phyloP scores from a whole-genome alignment of 2,797 vertebrate genomes.

The Echiichthys vipera region DNA sequence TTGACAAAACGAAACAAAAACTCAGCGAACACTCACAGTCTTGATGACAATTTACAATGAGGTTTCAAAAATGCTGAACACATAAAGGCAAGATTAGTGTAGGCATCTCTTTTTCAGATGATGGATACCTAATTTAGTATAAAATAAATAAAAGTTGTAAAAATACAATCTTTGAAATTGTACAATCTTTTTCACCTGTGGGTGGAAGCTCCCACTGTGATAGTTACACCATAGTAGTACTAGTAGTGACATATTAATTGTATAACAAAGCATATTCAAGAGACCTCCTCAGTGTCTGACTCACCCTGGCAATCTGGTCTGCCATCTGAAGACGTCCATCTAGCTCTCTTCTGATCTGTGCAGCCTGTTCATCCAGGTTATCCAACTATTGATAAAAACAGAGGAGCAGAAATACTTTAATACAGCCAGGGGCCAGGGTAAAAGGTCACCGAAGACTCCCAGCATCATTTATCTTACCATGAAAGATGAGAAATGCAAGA shows the following conservation, averaged over 20 bases:
- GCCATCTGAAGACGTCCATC: conserved; percentile 99
- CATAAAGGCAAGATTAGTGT: not conserved
- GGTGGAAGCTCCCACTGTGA: conserved; percentile 24
- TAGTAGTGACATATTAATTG: conserved; percentile 62
- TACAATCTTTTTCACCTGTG: not conserved
- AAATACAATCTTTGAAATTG: not conserved
- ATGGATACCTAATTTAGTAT: not conserved
- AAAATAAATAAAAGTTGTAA: not conserved
- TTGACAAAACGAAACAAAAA: conserved; percentile 43
- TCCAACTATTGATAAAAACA: conserved; percentile 89
- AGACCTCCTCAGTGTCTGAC: conserved; percentile 63
- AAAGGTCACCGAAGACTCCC: not conserved
- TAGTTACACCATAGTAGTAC: conserved; percentile 58
- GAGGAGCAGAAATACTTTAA: conserved; percentile 32
- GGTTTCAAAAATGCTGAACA: conserved; percentile 1
- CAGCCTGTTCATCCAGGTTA: conserved; percentile 98
- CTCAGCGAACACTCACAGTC: not conserved
- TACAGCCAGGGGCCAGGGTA: conserved; percentile 1
- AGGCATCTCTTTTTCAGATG: not conserved
- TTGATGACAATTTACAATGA: not conserved
- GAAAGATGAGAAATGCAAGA: not conserved
- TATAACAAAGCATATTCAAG: conserved; percentile 62
- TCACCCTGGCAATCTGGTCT: conserved; percentile 99
- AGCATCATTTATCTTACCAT: conserved; percentile 1
- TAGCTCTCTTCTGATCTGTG: conserved; percentile 97